These are phyloP conservation scores for Pinctada fucata DNA, from an alignment of 2,888 invertebrate genomes.

Conservation along the genomic window DNA sequence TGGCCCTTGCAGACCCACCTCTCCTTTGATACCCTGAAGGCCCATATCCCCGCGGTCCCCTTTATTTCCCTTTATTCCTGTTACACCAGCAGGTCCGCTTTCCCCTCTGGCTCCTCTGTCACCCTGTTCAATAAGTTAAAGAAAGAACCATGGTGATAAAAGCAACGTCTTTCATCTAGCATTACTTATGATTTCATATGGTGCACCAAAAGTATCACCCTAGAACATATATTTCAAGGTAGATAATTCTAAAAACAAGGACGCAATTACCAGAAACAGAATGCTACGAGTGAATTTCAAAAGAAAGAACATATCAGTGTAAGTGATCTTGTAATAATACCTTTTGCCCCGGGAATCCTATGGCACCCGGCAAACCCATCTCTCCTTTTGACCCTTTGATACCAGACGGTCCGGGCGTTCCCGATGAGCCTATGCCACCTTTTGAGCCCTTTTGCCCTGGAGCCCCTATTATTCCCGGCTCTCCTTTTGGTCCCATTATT, in stretches of 20 bases:
- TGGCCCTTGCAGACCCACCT: constrained; percentile 2
- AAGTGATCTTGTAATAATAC: background rate
- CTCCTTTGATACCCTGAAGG: constrained; percentile 4
- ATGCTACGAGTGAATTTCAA: too few species aligned
- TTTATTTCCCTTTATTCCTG: constrained; percentile 36
- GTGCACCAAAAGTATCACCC: too few species aligned
- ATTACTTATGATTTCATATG: too few species aligned
- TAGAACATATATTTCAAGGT: too few species aligned
- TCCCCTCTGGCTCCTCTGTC: constrained; percentile 30
- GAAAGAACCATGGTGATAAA: background rate
- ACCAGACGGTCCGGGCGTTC: constrained; percentile 30
- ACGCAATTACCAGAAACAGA: too few species aligned
- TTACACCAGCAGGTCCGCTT: constrained; percentile 5
- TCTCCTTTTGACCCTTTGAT: constrained; percentile 31
- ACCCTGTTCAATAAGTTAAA: constrained; percentile 23
- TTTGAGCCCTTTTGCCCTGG: constrained; percentile 29
- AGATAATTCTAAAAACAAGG: too few species aligned
- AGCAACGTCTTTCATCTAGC: too few species aligned
- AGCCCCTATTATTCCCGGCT: constrained; percentile 11
- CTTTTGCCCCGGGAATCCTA: constrained; percentile 25
- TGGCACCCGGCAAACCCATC: constrained; percentile 25
- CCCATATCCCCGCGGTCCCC: constrained; percentile 30
- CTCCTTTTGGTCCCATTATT: constrained; percentile 9
- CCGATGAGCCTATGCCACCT: constrained; percentile 29
- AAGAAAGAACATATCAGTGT: too few species aligned